phyloP scores from a whole-genome alignment of 1,140 invertebrate genomes.

The Gryllus bimaculatus region DNA sequence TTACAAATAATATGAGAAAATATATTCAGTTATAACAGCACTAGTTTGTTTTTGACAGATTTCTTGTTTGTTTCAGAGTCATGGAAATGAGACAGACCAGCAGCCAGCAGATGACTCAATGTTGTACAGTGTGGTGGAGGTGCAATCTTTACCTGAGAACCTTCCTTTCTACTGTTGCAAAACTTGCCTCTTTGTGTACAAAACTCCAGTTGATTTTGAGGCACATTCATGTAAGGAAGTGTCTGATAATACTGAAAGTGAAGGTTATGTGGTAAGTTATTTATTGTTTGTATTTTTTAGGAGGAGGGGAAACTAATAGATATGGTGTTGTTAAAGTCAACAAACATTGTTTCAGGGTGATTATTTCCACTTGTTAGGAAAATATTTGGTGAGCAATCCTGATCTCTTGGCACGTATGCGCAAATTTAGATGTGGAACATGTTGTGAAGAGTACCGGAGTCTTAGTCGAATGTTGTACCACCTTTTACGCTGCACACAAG shows the following conservation, averaged over 20 bases:
- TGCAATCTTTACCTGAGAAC: slow-evolving; percentile 10
- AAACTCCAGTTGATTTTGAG: slow-evolving; percentile 22
- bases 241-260: background rate
- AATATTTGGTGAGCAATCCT: slow-evolving; percentile 23
- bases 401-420: slow-evolving; percentile 23
- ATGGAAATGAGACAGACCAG: background rate
- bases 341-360: slow-evolving; percentile 6
- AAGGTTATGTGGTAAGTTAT: background rate
- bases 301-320: background rate
- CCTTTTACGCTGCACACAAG: slow-evolving; percentile 25
- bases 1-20: too few relatives aligned
- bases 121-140: background rate
- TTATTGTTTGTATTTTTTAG: background rate
- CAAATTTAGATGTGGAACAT: slow-evolving; percentile 27
- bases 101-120: background rate
- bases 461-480: slow-evolving; percentile 27
- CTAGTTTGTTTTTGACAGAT: background rate
- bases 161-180: slow-evolving; percentile 24
- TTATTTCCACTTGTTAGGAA: slow-evolving; percentile 10
- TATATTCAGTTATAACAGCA: too few relatives aligned
- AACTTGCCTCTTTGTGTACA: slow-evolving; percentile 22
- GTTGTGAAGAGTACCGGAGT: slow-evolving; percentile 27
- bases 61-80: background rate
- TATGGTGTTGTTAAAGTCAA: background rate
- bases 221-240: slow-evolving; percentile 21